Base-by-base conservation (phyloP, 2,797 vertebrate species). In the Gephyroberyx darwinii region DNA sequence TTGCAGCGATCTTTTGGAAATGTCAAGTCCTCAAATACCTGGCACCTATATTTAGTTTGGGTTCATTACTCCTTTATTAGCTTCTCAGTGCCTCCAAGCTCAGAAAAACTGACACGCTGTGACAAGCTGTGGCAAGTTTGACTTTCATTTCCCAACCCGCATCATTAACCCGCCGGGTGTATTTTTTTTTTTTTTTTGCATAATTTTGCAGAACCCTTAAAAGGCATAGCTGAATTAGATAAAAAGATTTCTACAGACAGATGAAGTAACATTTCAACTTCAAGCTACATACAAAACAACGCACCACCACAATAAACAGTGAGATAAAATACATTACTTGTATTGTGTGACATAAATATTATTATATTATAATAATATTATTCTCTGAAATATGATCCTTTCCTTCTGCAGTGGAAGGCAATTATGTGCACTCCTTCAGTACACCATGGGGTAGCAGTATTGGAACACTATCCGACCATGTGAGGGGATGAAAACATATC, bases 381-480 rank as follows among this genome's bases (percentile, higher is more conserved):
- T 41, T 41, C 13, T 43, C 14, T 43, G 41, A 43, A 41, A 41
- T 41, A 12, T 13, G 41, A 5, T 43, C 41, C 14, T 14, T 14
- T 0, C 2, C 3, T 19, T 5, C n/a, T 71, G 45, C 45, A 55
- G 14, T 50, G 55, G 16, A 39, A 57, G 16, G 26, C 22, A 12
- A 0, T 51, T 35, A 19, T 5, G 48, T 89, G 88, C 82, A 88
- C 26, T 82, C 37, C 77, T 68, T 65, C 43, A 43, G n/a, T 80
- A 33, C 0, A 51, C 83, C 92, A 88, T 43, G 35, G 56, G 65
- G 84, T 82, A 91, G 92, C 90, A 91, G 91, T 86, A 92, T 67
- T 73, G 61, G 67, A 69, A 26, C 26, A 26, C 74, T 63, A 74
- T 84, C 74, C 59, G 52, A 69, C 8, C n/a, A 9, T 61, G 5